Percentiles rank a stretch among this genome's conserved stretches.
Conservation (phyloP, 2,113 vertebrate species). For the Bucco capensis region DNA sequence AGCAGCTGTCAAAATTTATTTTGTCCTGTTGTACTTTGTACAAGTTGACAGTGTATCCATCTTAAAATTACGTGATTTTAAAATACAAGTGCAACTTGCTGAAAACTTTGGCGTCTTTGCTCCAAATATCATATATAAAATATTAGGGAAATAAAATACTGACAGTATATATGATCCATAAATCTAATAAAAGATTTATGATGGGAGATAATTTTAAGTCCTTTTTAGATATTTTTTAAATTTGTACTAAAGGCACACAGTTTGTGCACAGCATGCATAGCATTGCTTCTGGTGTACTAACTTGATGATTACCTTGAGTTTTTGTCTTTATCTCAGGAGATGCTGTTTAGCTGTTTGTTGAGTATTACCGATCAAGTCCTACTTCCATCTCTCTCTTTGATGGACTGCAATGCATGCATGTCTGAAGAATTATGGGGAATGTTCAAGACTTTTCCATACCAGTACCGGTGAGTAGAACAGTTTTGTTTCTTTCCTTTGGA, state of each 20-base stretch:
- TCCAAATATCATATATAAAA: not conserved
- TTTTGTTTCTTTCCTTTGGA: not conserved
- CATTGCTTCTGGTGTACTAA: not conserved
- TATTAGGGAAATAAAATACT: not conserved
- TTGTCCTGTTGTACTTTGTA: not conserved
- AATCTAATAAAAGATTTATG: not conserved
- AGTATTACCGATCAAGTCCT: slow-evolving; percentile 88
- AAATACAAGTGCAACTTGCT: not conserved
- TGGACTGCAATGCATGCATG: slow-evolving; percentile 96
- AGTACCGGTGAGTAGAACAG: slow-evolving; percentile 82
- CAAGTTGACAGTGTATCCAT: not conserved
- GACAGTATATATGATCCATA: not conserved
- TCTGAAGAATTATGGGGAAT: slow-evolving; percentile 95
- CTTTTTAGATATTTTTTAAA: not conserved
- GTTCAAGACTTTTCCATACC: slow-evolving; percentile 92
- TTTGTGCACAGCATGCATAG: accelerated
- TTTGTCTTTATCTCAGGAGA: slow-evolving; percentile 73
- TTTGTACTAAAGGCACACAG: not conserved
- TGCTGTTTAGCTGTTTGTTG: slow-evolving; percentile 86
- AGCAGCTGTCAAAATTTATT: not conserved
- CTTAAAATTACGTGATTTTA: not conserved
- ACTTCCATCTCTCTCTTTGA: slow-evolving; percentile 84
- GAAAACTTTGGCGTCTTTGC: not conserved
- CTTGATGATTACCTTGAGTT: not conserved
- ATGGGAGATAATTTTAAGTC: not conserved